Conservation (phyloP, 1,140 invertebrate species). For the Orius laevigatus region DNA sequence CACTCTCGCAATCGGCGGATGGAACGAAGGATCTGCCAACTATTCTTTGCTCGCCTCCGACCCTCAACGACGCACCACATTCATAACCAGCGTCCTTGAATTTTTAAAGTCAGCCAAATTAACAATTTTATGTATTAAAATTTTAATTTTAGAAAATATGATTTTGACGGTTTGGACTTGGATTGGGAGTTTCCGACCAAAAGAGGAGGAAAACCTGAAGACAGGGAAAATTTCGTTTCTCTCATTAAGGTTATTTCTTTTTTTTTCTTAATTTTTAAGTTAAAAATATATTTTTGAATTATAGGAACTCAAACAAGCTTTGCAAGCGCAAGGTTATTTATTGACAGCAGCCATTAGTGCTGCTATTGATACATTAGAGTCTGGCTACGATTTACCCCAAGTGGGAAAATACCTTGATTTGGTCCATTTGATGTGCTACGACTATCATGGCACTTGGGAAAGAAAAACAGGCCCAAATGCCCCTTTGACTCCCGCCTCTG, state of each 20-base stretch:
- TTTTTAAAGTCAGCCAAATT: constrained; percentile 36
- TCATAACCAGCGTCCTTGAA: constrained; percentile 42
- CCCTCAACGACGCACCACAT: constrained; percentile 35
- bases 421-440: constrained; percentile 80
- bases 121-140: not conserved
- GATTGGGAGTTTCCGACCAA: constrained; percentile 58
- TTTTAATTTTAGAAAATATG: constrained; percentile 32
- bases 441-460: constrained; percentile 80
- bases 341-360: constrained; percentile 63
- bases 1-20: constrained; percentile 68
- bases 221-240: constrained; percentile 59
- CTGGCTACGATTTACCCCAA: constrained; percentile 55
- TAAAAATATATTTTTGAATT: not conserved
- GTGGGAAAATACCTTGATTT: constrained; percentile 59
- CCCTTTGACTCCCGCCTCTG: constrained; percentile 11
- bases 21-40: constrained; percentile 71
- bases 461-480: constrained; percentile 54
- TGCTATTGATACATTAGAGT: constrained; percentile 48
- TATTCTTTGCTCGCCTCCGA: constrained; percentile 57
- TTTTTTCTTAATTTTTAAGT: too few relatives aligned
- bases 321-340: constrained; percentile 39
- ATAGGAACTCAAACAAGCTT: constrained; percentile 43
- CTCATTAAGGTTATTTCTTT: constrained; percentile 53
- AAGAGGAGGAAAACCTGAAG: constrained; percentile 49
- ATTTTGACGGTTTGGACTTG: constrained; percentile 70